These are phyloP conservation scores for Stichopus chloronotus DNA, from an alignment of 35 echinoderm and acorn worm species.

Conservation along the genomic window DNA sequence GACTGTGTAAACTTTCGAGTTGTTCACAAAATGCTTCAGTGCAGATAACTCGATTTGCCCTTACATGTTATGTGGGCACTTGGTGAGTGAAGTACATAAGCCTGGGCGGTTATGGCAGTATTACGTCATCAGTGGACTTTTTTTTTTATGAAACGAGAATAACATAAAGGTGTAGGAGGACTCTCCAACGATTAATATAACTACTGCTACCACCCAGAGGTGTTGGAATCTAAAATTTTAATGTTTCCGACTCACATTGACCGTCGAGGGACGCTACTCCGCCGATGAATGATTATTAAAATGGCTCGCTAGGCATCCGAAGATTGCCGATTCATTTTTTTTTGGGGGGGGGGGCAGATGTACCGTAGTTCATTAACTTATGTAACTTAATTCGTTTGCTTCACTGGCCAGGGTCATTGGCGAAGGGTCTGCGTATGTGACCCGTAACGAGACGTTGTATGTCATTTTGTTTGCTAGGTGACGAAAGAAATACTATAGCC, in stretches of 20 bases:
- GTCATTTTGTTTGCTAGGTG: too few species aligned
- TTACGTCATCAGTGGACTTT: not conserved
- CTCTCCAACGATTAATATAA: not conserved
- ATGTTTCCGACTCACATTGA: not conserved
- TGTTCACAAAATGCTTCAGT: too few species aligned
- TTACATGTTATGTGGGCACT: too few species aligned
- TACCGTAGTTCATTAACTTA: not conserved
- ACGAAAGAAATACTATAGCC: too few species aligned
- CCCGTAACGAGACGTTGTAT: not conserved
- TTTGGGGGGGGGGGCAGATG: not conserved
- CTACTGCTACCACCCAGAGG: slow-evolving; percentile 22
- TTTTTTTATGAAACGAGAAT: not conserved
- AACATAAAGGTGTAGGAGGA: not conserved
- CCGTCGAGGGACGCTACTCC: not conserved
- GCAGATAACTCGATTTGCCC: too few species aligned
- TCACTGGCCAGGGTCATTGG: not conserved
- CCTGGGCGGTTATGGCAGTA: not conserved
- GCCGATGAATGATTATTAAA: not conserved
- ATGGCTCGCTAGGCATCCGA: slow-evolving; percentile 23
- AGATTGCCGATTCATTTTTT: not conserved
- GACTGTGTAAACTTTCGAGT: too few species aligned
- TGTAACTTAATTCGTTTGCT: slow-evolving; percentile 6
- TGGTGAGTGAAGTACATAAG: too few species aligned
- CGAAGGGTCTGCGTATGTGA: not conserved
- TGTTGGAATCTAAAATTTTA: slow-evolving; percentile 20